Evolutionary conservation across 2,113 vertebrate species (phyloP), one percentile per base, ranked within the genome.

Genomic region (Azemiops feae): DNA sequence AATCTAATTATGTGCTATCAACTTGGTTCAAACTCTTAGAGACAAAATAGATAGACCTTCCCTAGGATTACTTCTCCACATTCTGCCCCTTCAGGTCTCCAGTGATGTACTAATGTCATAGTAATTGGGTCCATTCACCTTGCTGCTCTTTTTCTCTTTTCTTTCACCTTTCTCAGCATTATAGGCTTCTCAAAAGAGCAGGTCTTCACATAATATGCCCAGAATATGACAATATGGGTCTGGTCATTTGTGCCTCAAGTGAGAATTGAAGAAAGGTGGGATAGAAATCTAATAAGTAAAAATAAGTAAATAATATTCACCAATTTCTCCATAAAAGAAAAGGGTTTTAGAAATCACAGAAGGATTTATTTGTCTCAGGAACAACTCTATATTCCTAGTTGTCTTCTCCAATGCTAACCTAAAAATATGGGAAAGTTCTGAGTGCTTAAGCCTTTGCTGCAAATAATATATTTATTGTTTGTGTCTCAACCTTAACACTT

Each of bases 401-500:
- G 4, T 23, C 11, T 34, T 47, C 45, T 10, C 27, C 43, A 50
- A 45, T 30, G 54, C 43, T 87, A 45, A 87, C 23, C 39, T 58
- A 34, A 55, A 86, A 47, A 87, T 20, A 91, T 22, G 54, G 43
- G 27, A 60, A 23, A 30, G 22, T 11, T 4, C 39, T 58, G 4
- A 45, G 27, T 88, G 34, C n/a, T 53, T 92, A 60, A 52, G 57
- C 89, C 93, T 95, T 89, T 89, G 58, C 88, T 89, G 74, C 50
- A 16, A 89, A 91, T 87, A 4, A 88, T 58, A 9, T 92, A 91
- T 94, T 92, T 93, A 74, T 85, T 85, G 0, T 54, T 47, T 60
- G 7, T 94, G 91, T 88, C 91, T 93, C 93, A 93, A 89, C 89
- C 92, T 92, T 60, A 91, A 81, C 47, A 92, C 74, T 43, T 91